A percentile compares a stretch with the other conserved stretches of the same genome.
These are phyloP conservation scores for Cataglyphis cursor DNA, from an alignment of 2,888 invertebrate genomes.

Conservation along the genomic window DNA sequence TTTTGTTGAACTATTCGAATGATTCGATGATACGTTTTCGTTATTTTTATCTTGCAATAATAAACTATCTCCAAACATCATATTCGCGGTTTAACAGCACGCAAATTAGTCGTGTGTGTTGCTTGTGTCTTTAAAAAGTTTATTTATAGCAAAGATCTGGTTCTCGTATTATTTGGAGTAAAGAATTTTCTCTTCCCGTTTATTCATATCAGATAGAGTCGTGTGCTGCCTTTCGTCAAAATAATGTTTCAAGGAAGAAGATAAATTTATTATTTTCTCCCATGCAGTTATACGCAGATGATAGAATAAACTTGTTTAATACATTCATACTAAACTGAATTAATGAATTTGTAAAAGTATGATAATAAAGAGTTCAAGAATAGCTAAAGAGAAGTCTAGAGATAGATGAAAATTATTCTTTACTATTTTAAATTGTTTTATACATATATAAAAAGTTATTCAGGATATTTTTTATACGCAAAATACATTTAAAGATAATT, in stretches of 20 bases:
- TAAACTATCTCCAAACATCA: background rate
- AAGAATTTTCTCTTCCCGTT: conserved; percentile 11
- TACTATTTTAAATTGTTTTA: background rate
- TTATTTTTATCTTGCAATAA: conserved; percentile 28
- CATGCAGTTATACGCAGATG: too few species aligned
- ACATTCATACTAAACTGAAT: background rate
- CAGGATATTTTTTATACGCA: background rate
- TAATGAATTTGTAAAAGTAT: background rate
- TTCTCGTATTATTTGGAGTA: conserved; percentile 19
- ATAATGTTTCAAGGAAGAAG: conserved; percentile 15
- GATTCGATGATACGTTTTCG: conserved; percentile 5
- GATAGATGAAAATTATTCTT: background rate
- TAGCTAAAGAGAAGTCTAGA: too few species aligned
- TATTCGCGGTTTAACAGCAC: background rate
- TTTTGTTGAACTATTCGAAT: background rate
- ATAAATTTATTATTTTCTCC: conserved; percentile 20
- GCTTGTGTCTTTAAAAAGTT: conserved; percentile 43
- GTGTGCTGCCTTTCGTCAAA: background rate
- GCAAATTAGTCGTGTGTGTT: conserved; percentile 18
- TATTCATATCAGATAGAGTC: background rate
- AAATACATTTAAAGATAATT: background rate
- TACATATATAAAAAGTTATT: background rate
- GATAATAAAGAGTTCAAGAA: too few species aligned
- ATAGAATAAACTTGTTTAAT: too few species aligned
- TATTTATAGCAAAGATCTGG: conserved; percentile 38